Conservation (phyloP, 2,888 invertebrate species). For the Lymantria monacha region DNA sequence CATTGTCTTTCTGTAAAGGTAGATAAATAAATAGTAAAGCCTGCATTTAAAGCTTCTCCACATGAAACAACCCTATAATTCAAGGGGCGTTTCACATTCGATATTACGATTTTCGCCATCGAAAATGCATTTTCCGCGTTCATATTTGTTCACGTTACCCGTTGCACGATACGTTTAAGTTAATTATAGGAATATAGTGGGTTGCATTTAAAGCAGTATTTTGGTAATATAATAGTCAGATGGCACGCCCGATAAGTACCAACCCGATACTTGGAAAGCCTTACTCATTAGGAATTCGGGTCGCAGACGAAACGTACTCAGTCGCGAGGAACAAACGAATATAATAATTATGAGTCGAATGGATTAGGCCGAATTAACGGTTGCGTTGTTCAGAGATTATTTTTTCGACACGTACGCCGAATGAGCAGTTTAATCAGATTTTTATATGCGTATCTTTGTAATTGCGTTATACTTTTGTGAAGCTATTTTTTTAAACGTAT, state of each 20-base stretch:
- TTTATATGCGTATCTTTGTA: slow-evolving; percentile 29
- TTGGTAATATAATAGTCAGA: slow-evolving; percentile 81
- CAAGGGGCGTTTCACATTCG: slow-evolving; percentile 56
- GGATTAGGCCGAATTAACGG: slow-evolving; percentile 70
- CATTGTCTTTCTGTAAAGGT: no score
- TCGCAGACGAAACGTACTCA: slow-evolving; percentile 64
- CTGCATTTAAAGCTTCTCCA: slow-evolving; percentile 52
- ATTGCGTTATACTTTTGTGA: not conserved
- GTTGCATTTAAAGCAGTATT: slow-evolving; percentile 79
- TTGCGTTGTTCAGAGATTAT: slow-evolving; percentile 48
- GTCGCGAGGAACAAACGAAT: slow-evolving; percentile 73
- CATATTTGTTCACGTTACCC: slow-evolving; percentile 63
- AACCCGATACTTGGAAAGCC: slow-evolving; percentile 75
- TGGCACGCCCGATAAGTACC: slow-evolving; percentile 78
- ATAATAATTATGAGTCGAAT: slow-evolving; percentile 75
- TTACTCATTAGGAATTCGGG: slow-evolving; percentile 75
- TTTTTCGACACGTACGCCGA: slow-evolving; percentile 45
- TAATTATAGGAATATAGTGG: slow-evolving; percentile 76
- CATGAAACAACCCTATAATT: slow-evolving; percentile 57
- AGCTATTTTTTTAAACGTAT: no score
- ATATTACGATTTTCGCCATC: slow-evolving; percentile 66
- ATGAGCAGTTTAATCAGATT: slow-evolving; percentile 33
- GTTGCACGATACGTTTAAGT: slow-evolving; percentile 69
- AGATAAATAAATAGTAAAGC: not conserved
- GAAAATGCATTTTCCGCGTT: slow-evolving; percentile 75